Evolutionary conservation across 2,797 vertebrate species (phyloP).

Genomic region (Gymnothorax reevesii): DNA sequence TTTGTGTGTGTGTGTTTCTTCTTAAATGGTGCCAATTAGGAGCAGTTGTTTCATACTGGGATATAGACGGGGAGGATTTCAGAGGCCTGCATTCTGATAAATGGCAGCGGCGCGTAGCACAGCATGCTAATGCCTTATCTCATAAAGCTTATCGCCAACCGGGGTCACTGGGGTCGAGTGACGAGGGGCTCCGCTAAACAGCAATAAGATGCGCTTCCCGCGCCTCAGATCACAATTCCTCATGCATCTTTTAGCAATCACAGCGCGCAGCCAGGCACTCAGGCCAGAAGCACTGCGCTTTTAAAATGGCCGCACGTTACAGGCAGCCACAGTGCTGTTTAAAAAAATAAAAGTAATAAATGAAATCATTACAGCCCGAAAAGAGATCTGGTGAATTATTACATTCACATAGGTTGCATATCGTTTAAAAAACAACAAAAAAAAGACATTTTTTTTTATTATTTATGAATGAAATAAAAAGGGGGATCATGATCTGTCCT

Average conservation of each 20-base stretch:
- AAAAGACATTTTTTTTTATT: background rate
- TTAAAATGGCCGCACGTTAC: slow-evolving; percentile 66
- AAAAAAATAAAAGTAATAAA: too few species aligned
- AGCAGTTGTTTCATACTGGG: slow-evolving; percentile 61
- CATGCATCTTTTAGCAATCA: slow-evolving; percentile 45
- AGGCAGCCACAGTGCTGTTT: slow-evolving; percentile 58
- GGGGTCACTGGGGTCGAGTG: slow-evolving; percentile 71
- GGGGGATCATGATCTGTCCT: slow-evolving; percentile 58
- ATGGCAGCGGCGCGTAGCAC: slow-evolving; percentile 64
- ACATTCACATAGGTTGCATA: background rate
- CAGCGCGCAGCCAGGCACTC: slow-evolving; percentile 55
- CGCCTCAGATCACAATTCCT: slow-evolving; percentile 64
- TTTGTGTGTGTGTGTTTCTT: slow-evolving; percentile 18
- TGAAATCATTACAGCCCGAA: slow-evolving; percentile 46
- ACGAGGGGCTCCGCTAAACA: slow-evolving; percentile 69
- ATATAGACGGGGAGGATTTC: slow-evolving; percentile 83
- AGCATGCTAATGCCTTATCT: slow-evolving; percentile 72
- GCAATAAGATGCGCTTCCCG: slow-evolving; percentile 74
- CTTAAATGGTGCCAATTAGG: slow-evolving; percentile 64
- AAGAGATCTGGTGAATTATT: slow-evolving; percentile 34
- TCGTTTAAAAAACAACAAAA: background rate
- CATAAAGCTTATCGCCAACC: slow-evolving; percentile 75
- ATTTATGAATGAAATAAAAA: slow-evolving; percentile 17
- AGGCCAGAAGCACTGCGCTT: slow-evolving; percentile 62
- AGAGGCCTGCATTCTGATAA: slow-evolving; percentile 66